Percentiles rank a stretch among this genome's conserved stretches.
Conservation (phyloP, 2,797 vertebrate species). For the Pterois miles region DNA sequence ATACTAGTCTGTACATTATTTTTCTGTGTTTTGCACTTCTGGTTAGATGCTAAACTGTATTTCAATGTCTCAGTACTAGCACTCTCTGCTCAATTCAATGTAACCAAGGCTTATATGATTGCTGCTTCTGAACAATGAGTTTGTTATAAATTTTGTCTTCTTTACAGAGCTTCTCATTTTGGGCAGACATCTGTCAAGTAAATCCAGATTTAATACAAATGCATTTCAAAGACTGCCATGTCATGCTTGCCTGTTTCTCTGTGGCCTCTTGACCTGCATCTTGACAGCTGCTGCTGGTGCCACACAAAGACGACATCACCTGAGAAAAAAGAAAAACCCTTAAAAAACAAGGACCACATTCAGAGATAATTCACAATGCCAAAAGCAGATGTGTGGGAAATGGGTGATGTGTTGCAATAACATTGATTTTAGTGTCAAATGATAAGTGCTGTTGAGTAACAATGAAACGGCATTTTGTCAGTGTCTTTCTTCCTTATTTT, state of each 20-base stretch:
- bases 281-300: conserved; percentile 50
- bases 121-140: background rate
- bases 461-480: conserved; percentile 4
- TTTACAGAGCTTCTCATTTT: background rate
- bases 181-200: background rate
- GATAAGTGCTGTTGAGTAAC: conserved; percentile 20
- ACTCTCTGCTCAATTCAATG: background rate
- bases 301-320: conserved; percentile 76
- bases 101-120: background rate
- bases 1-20: too few relatives aligned
- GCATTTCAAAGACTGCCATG: background rate
- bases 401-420: background rate
- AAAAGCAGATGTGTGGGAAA: background rate
- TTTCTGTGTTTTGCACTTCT: background rate
- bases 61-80: background rate
- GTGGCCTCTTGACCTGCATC: conserved; percentile 42
- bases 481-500: background rate
- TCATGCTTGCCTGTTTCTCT: conserved; percentile 58
- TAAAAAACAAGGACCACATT: background rate
- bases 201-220: background rate
- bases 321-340: conserved; percentile 10
- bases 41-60: background rate
- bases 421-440: conserved; percentile 13
- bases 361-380: background rate
- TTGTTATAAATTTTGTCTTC: too few relatives aligned